A percentile compares a stretch with the other conserved stretches of the same genome.
Evolutionary conservation across 2,797 vertebrate species (phyloP).

Genomic region (Cottoperca gobio): DNA sequence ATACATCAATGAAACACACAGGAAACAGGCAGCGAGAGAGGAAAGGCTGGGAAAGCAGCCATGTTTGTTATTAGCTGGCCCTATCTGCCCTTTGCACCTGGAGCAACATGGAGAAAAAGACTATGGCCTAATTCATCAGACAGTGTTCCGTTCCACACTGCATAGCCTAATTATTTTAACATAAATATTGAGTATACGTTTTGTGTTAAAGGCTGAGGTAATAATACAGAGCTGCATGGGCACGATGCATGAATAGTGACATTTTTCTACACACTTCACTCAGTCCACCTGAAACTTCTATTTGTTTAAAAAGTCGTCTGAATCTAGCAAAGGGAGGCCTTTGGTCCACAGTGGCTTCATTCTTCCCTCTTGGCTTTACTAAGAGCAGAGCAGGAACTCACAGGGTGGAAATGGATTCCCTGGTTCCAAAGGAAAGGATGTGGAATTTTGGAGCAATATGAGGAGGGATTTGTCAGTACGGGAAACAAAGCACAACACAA

Average conservation of each 20-base stretch:
- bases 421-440: constrained; percentile 71
- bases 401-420: constrained; percentile 76
- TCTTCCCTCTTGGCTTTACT: constrained; percentile 53
- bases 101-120: constrained; percentile 66
- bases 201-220: background rate
- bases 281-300: constrained; percentile 41
- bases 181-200: background rate
- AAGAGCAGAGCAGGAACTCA: constrained; percentile 66
- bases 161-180: constrained; percentile 17
- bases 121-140: constrained; percentile 31
- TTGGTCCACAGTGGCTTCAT: constrained; percentile 60
- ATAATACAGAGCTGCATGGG: background rate
- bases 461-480: constrained; percentile 56
- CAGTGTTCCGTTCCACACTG: background rate
- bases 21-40: constrained; percentile 76
- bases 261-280: constrained; percentile 13
- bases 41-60: constrained; percentile 79
- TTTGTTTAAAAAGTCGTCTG: constrained; percentile 56
- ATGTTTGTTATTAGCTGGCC: constrained; percentile 76
- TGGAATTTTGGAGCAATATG: constrained; percentile 70
- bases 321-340: constrained; percentile 42
- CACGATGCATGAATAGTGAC: constrained; percentile 4
- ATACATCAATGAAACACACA: constrained; percentile 80
- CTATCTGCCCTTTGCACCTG: constrained; percentile 80
- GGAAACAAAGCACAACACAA: constrained; percentile 59